Base-by-base conservation (phyloP, 2,113 vertebrate genomes). In the Stigmatopora nigra region DNA sequence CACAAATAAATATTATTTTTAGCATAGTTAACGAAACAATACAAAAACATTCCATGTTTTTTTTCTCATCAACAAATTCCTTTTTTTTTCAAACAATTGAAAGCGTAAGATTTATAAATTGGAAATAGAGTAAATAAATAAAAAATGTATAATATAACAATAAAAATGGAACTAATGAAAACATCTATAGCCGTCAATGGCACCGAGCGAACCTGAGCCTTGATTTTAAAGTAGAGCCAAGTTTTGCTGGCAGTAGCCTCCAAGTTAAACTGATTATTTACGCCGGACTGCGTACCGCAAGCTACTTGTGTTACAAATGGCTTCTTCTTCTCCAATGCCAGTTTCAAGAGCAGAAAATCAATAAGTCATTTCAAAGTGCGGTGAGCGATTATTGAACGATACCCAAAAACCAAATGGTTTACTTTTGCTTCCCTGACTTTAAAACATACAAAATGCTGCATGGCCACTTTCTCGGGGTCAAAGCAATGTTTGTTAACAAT, bases 291-390 rank as follows among this genome's bases (percentile, higher is more conserved):
- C 35, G 0, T 35, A 22, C 19, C 70, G 58, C n/a, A 72, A 69
- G 64, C 51, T 51, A 65, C 49, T 76, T 58, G 61, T 78, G 69
- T 65, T 61, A 60, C 65, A 72, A 63, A 75, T 70, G 70, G 67
- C 81, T 79, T 89, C 84, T 80, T 83, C 79, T 89, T 90, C 86
- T 70, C 83, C 70, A 83, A 79, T 80, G 72, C 68, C 82, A 79
- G 73, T 79, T 80, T 76, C 83, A 73, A 83, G 74, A 82, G 68
- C 75, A 75, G 65, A 72, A 31, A 92, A 92, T 93, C 91, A 74
- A 86, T 92, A 92, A 84, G 83, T 84, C 89, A 92, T 92, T 90
- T 89, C 78, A 65, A 86, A 72, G 57, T 59, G 59, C 59, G 76
- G 78, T 75, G 78, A 82, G 74, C 67, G 70, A 58, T 79, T 84